Evolutionary conservation across 2,888 invertebrate genomes (phyloP), one percentile per base, ranked within the genome.

Genomic region (Prenolepis imparis): DNA sequence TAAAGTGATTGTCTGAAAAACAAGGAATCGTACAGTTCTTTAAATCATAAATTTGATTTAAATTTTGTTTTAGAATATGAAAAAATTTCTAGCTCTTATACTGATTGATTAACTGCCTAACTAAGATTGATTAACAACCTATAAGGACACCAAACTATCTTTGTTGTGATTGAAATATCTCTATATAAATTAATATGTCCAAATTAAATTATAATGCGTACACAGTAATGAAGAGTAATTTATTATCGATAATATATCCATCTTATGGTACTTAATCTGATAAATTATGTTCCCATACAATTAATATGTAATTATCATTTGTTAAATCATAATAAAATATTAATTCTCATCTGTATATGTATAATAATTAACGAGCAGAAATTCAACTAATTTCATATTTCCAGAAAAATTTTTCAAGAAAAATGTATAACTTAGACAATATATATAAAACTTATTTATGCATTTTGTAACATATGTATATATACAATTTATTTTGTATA

Each of bases 1-100:
- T 57, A 89, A 39, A 12, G 63, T 67, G 74, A 90, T 85, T 75
- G 82, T 57, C 90, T 91, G 84, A 57, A 70, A n/a, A 36, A 57
- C 12, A 12, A 52, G 39, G 12, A 36, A 80, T 21, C 2, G 15
- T 11, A 9, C 1, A 41, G 5, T 67, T 15, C 32, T 66, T 52
- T 36, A 15, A n/a, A 6, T 28, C 12, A 21, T 44, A 64, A 21
- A 48, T 12, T 66, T 44, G 12, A 41, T 39, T 36, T 28, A 28
- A 28, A 28, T 28, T 36, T 3, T 36, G 36, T 36, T 36, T 5
- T 5, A 36, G 36, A 36, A 36, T 36, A 36, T 0, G 36, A 36
- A 5, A 36, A 36, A 28, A 28, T 28, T 28, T 28, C 28, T n/a
- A n/a, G n/a, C n/a, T n/a, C n/a, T 36, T 36, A 5, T 36, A 36